A percentile compares a stretch with the other conserved stretches of the same genome.
Evolutionary conservation across 2,797 vertebrate species (phyloP).

Genomic region (Characodon lateralis): DNA sequence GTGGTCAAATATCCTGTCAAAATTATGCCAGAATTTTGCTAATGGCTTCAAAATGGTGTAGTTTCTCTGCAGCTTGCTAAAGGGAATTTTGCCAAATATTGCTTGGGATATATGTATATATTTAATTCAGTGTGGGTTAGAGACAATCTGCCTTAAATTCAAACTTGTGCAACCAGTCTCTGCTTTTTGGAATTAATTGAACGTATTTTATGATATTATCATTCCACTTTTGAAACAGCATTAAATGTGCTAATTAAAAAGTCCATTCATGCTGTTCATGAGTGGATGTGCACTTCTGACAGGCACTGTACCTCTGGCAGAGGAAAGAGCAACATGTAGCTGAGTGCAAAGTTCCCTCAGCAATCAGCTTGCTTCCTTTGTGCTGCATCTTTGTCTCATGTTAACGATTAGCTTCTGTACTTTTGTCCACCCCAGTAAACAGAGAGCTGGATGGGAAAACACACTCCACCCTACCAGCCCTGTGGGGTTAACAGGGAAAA

Average conservation of each 20-base stretch:
- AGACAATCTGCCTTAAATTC: not conserved
- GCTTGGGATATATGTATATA: not conserved
- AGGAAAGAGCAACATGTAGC: not conserved
- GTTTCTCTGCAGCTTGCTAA: not conserved
- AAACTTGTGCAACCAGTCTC: no score
- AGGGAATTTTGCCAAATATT: not conserved
- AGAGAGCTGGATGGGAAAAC: slow-evolving; percentile 9
- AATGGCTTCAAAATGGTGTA: no score
- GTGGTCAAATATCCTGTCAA: no score
- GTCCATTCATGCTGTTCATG: not conserved
- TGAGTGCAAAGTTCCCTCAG: slow-evolving; percentile 32
- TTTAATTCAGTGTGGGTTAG: not conserved
- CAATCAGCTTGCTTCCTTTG: slow-evolving; percentile 36
- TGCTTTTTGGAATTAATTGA: not conserved
- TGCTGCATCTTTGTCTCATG: slow-evolving; percentile 45
- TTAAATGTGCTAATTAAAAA: not conserved
- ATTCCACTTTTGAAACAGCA: not conserved
- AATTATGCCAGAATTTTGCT: no score
- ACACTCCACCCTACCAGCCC: slow-evolving; percentile 6
- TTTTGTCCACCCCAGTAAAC: slow-evolving; percentile 41
- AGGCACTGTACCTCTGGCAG: not conserved
- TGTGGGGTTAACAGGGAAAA: slow-evolving; percentile 42
- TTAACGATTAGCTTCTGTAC: slow-evolving; percentile 67
- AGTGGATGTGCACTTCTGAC: not conserved
- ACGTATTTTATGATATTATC: not conserved